These are phyloP conservation scores for Chaitophorus viminalis DNA, from an alignment of 2,888 invertebrate genomes.

Conservation along the genomic window DNA sequence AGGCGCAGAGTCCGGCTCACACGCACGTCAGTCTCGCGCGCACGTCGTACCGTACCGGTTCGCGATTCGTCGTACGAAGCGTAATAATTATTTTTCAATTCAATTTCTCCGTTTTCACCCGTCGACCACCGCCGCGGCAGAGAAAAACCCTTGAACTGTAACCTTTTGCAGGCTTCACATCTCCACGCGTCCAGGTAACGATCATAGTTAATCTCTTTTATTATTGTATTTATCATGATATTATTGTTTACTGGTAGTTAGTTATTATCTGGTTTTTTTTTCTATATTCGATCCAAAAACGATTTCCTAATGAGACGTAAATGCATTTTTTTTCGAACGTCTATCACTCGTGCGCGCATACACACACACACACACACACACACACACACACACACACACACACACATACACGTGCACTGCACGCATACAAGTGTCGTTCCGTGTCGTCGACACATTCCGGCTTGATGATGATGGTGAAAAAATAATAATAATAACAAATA, in stretches of 20 bases:
- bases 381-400: background rate
- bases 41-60: background rate
- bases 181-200: no score
- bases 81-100: no score
- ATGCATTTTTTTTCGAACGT: slow-evolving; percentile 48
- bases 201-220: no score
- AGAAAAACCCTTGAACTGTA: no score
- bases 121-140: background rate
- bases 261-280: no score
- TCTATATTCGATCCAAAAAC: background rate
- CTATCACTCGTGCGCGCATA: background rate
- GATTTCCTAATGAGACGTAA: slow-evolving; percentile 25
- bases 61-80: no score
- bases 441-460: background rate
- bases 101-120: background rate
- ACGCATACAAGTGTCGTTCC: background rate
- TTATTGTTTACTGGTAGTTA: no score
- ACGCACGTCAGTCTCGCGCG: background rate
- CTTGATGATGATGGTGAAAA: background rate
- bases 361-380: background rate
- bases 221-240: no score
- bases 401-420: no score
- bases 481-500: background rate
- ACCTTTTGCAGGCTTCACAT: no score
- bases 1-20: no score